Evolutionary conservation across 2,888 invertebrate genomes (phyloP), one percentile per base, ranked within the genome.

Genomic region (Philhelius pedissequus): DNA sequence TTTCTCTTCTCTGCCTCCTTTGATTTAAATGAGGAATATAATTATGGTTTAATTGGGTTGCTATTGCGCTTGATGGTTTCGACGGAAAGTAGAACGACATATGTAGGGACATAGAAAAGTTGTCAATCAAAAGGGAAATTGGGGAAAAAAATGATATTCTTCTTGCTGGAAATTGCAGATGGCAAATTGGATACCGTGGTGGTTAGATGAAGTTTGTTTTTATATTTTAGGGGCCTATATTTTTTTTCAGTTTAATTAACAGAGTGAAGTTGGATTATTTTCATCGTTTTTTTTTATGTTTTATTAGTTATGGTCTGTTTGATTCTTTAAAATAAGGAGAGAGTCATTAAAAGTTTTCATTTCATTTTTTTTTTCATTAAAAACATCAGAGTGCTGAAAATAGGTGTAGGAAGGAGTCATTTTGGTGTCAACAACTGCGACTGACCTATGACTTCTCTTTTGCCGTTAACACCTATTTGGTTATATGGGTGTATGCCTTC

Each of bases 1-100:
- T 64, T 48, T 27, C 25, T 45, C 62, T 40, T 50, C 18, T 58
- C 1, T 43, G 43, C 20, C 40, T 58, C n/a, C 64, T 64, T 48
- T 79, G 60, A 75, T 70, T 81, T 76, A 58, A 77, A 77, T 73
- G 69, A 52, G 74, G 76, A 66, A 69, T 66, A 64, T 74, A 58
- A 74, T 75, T 64, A 83, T 25, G 56, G 45, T 58, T 79, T 83
- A 75, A 83, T 79, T 79, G 64, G 78, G 45, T 70, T 69, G 62
- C 15, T 69, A 30, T 45, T 77, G 48, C 22, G 52, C 48, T 64
- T 64, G 35, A 25, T 60, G 68, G 9, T 43, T 68, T 20, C 13
- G 56, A 40, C 25, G 56, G 58, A 43, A 68, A 50, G 62, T 69
- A 69, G 35, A 35, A 56, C 25, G 76, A 68, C 64, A 54, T 54